A percentile compares a stretch with the other conserved stretches of the same genome.
These are phyloP conservation scores for Perithous albicinctus DNA, from an alignment of 2,888 invertebrate genomes.

Conservation along the genomic window DNA sequence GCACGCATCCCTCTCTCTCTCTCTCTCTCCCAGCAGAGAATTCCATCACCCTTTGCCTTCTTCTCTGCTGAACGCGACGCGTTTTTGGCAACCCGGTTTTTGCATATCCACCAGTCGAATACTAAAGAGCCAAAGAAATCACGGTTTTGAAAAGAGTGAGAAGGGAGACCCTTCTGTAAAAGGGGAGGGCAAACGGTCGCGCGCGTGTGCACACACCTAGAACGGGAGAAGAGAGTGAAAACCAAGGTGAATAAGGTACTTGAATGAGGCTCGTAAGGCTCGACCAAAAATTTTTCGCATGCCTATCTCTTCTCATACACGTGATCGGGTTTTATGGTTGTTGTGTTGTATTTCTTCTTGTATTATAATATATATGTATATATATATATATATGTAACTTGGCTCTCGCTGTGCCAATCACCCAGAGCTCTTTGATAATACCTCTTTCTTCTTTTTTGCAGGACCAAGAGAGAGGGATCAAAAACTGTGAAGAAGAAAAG, in stretches of 20 bases:
- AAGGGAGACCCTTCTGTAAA: constrained; percentile 36
- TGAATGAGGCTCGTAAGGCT: constrained; percentile 53
- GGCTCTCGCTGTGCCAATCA: constrained; percentile 49
- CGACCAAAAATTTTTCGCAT: constrained; percentile 41
- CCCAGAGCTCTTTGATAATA: constrained; percentile 41
- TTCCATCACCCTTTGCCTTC: constrained; percentile 37
- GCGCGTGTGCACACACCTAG: constrained; percentile 56
- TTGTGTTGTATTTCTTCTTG: constrained; percentile 14
- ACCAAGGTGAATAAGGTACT: constrained; percentile 60
- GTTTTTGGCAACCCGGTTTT: constrained; percentile 66
- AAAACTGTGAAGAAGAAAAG: background rate
- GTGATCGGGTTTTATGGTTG: constrained; percentile 39
- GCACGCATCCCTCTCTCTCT: background rate
- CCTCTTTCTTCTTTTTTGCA: constrained; percentile 26
- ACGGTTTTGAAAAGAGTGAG: constrained; percentile 53
- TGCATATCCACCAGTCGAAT: constrained; percentile 48
- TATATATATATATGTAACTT: background rate
- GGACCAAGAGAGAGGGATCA: background rate
- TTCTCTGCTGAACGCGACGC: constrained; percentile 57
- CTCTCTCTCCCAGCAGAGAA: constrained; percentile 28
- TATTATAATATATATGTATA: background rate
- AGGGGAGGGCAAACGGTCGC: constrained; percentile 61
- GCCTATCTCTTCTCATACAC: constrained; percentile 39
- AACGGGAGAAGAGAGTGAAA: constrained; percentile 46
- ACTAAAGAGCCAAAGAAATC: constrained; percentile 60